phyloP scores from a whole-genome alignment of 2,113 vertebrate genomes.

The Turnix velox region DNA sequence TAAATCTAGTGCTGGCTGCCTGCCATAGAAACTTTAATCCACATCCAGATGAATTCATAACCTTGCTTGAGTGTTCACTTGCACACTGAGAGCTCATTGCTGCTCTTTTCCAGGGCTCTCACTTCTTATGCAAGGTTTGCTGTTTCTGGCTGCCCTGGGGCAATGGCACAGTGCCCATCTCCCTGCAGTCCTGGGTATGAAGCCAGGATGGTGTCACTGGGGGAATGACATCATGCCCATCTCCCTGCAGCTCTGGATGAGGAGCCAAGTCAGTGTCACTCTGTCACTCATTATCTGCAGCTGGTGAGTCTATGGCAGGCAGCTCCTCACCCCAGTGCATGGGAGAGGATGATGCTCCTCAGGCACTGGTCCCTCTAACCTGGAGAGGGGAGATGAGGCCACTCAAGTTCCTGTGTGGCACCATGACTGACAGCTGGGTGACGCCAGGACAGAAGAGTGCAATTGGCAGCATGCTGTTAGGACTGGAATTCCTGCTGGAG shows the following conservation, averaged over 20 bases:
- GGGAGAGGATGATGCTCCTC: no score
- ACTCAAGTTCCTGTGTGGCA: fast-evolving
- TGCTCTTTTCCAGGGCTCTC: background rate
- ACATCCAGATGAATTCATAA: background rate
- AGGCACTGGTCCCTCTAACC: background rate
- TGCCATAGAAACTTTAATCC: background rate
- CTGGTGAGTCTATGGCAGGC: background rate
- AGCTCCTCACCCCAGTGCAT: background rate
- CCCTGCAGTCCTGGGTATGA: fast-evolving
- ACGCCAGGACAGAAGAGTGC: fast-evolving
- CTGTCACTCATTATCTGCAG: fast-evolving
- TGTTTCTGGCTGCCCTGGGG: background rate
- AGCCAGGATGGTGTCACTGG: no score
- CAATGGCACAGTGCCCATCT: fast-evolving
- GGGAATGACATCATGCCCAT: fast-evolving
- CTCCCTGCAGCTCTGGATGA: fast-evolving
- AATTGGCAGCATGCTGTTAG: background rate
- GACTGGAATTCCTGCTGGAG: background rate
- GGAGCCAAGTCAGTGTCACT: fast-evolving
- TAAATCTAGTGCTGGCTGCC: constrained; percentile 28
- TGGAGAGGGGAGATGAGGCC: fast-evolving
- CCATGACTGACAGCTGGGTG: fast-evolving
- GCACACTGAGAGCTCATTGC: background rate
- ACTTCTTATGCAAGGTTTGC: background rate
- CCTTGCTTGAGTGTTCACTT: background rate